Evolutionary conservation across 2,113 vertebrate genomes (phyloP).

Genomic region (Bubo bubo): DNA sequence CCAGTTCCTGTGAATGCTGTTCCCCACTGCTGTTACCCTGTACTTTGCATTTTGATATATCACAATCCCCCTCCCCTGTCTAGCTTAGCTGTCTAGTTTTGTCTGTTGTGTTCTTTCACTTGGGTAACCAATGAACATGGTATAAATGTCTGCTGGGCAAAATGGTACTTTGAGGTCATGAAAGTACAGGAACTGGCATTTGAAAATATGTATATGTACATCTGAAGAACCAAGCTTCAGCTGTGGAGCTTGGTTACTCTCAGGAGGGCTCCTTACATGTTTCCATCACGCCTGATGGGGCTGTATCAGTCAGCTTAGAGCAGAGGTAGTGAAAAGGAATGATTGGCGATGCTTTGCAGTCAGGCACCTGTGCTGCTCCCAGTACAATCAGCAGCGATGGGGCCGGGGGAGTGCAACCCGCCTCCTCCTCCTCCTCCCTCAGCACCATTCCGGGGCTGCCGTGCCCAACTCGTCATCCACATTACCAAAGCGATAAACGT

Average conservation of each 20-base stretch:
- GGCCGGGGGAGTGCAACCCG: rapidly evolving
- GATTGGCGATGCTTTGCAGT: not conserved
- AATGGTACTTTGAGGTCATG: constrained; percentile 9
- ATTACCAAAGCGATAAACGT: not conserved
- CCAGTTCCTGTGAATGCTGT: not conserved
- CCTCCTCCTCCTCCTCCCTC: not conserved
- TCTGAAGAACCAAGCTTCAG: not conserved
- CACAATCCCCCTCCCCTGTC: not conserved
- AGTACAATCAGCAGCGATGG: not conserved
- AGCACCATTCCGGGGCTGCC: not conserved
- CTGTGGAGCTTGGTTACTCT: not conserved
- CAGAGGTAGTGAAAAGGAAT: not conserved
- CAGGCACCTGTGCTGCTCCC: not conserved
- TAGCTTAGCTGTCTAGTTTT: not conserved
- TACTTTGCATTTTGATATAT: constrained; percentile 12
- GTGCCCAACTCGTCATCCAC: not conserved
- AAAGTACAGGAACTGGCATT: constrained; percentile 37
- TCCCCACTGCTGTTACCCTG: not conserved
- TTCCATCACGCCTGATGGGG: not conserved
- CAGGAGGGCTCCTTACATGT: not conserved
- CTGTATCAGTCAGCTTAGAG: not conserved
- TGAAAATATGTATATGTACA: not conserved
- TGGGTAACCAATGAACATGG: constrained; percentile 47
- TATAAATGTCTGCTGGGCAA: constrained; percentile 57
- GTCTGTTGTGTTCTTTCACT: constrained; percentile 17